Evolutionary conservation across 2,797 vertebrate species (phyloP), one percentile per base, ranked within the genome.

Genomic region (Syngnathus acus): DNA sequence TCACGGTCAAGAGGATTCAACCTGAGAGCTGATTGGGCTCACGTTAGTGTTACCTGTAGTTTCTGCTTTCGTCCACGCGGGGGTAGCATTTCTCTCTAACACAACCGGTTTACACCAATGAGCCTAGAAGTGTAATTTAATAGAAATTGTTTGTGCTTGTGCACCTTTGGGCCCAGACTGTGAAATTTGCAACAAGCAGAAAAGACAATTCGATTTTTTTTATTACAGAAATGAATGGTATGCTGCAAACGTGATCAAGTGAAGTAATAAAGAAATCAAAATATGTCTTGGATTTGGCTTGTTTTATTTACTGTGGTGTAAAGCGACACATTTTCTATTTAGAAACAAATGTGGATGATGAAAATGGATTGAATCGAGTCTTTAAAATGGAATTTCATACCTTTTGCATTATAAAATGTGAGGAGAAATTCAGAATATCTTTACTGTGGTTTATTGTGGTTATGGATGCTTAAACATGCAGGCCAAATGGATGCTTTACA

Each of bases 241-340:
- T 42, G 70, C 79, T 77, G 65, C 14, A n/a, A 74, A 77, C 57
- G 70, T 75, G 73, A 81, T 59, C 67, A 76, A 69, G 69, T 71
- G 55, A 78, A 68, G 69, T 68, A 86, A 82, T 87, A 78, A 90
- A 88, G 68, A 69, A 79, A 75, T 68, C 70, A 58, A 71, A 75
- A 42, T n/a, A 19, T 40, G 2, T 10, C 9, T 6, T 45, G 21
- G 3, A 26, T 43, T 45, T 5, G 4, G 8, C 23, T 43, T 43
- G 13, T 38, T 40, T 61, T 21, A 1, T 43, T 38, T 17, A 23
- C 13, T 66, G 14, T 17, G 16, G 17, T 17, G 0, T 1, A 5
- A 54, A n/a, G 3, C 2, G 21, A 11, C 4, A 13, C 4, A 23
- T 54, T 23, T 51, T 21, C 6, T 2, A 4, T 54, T 54, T 11